phyloP scores from a whole-genome alignment of 2,797 vertebrate species.

The Cirrhinus mrigala region DNA sequence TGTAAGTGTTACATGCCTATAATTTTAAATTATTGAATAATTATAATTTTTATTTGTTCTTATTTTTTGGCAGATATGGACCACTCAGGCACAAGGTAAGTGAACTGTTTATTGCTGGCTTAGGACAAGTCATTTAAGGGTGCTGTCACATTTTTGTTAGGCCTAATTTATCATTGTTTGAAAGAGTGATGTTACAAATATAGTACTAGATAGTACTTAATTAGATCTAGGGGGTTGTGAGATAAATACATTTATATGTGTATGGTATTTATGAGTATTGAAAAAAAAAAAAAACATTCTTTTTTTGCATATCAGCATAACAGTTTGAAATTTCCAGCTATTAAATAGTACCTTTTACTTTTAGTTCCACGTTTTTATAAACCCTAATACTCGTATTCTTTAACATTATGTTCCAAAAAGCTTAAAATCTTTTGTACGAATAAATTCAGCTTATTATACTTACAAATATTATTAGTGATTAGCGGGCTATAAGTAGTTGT shows the following conservation, averaged over 20 bases:
- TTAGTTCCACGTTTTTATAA: neutral
- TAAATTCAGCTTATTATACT: neutral
- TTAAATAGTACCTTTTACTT: neutral
- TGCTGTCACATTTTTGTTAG: neutral
- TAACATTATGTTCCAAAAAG: neutral
- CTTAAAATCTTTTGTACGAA: neutral
- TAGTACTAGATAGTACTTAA: neutral
- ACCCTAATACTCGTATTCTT: neutral
- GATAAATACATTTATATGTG: neutral
- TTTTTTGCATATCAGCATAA: neutral
- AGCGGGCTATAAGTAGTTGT: neutral
- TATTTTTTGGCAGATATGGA: slow-evolving; percentile 73
- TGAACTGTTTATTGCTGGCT: neutral
- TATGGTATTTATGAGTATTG: no score
- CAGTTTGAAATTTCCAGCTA: neutral
- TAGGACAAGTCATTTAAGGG: neutral
- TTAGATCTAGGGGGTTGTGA: neutral
- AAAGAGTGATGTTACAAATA: neutral
- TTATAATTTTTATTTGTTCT: neutral
- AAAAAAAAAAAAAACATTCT: neutral
- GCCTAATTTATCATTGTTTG: neutral
- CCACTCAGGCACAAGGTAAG: slow-evolving; percentile 73
- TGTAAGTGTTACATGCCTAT: neutral
- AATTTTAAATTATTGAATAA: neutral
- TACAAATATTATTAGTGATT: neutral